Base-by-base conservation (phyloP, 2,888 invertebrate genomes). In the Bugula neritina region DNA sequence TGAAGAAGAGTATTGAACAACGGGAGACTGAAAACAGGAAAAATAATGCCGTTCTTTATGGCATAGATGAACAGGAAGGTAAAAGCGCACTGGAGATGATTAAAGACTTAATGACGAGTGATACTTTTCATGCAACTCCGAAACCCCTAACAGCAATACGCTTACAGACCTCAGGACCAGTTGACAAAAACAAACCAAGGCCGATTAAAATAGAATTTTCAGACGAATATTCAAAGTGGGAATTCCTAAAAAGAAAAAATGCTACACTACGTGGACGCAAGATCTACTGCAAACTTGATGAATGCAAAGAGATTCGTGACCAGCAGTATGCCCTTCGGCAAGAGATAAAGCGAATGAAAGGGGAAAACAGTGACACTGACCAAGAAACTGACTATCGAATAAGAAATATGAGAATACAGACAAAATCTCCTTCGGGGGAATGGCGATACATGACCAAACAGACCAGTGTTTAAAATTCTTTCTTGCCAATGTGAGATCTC, bases 41-140 rank as follows among this genome's bases (percentile, higher is more conserved):
- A n/a, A 57, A 57, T 27, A 57, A 57, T 27, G 57, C 57, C 23
- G 23, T 57, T 5, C 23, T 57, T 17, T 57, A 57, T 57, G 57
- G 57, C 27, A 57, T 57, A 5, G 23, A 55, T 10, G 23, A 17
- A 5, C 13, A 55, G 55, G 5, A 17, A 23, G 55, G 23, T 5
- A 25, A 55, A 23, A 23, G 17, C 3, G 55, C 55, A 3, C 13
- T 17, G 3, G 55, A 55, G 25, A 10, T 17, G 23, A 55, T 55
- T 17, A 10, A 55, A 25, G 55, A 5, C 3, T 17, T 55, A 5
- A 23, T 23, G 21, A 3, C 17, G 3, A 55, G 5, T 17, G 55
- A 55, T 5, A 5, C 3, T 23, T 55, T 55, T 23, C 21, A 17
- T 5, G 3, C 17, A 17, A 55, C 55, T 5, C 10, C 55, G 23